Conservation (phyloP, 2,113 vertebrate species). For the Regulus satrapa region DNA sequence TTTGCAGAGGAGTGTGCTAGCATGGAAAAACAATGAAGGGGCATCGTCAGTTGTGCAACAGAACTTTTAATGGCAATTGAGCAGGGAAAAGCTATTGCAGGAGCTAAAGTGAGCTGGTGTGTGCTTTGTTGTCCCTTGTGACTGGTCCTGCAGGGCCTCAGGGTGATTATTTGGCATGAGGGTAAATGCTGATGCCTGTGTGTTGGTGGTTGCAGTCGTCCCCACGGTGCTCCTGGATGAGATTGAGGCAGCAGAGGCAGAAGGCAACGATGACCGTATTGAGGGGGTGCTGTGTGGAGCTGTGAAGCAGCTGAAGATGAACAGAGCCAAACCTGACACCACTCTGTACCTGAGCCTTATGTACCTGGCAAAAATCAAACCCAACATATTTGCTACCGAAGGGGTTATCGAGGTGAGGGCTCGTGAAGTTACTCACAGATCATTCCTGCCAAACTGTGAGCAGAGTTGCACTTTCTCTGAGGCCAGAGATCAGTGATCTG, state of each 20-base stretch:
- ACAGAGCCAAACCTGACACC: slow-evolving; percentile 91
- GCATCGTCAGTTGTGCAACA: not conserved
- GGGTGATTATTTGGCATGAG: not conserved
- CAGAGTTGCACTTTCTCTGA: not conserved
- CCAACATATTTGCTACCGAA: slow-evolving; percentile 97
- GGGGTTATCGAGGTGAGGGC: slow-evolving; percentile 91
- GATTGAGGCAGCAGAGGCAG: slow-evolving; percentile 89
- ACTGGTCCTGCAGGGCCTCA: not conserved
- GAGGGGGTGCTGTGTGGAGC: slow-evolving; percentile 94
- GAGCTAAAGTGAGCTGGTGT: not conserved
- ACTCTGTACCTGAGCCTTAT: slow-evolving; percentile 93
- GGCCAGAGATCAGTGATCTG: not conserved
- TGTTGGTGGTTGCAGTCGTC: slow-evolving; percentile 71
- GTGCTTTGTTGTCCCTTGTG: not conserved
- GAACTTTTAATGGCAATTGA: not conserved
- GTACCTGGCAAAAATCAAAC: slow-evolving; percentile 98
- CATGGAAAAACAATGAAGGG: not conserved
- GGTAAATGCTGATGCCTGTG: not conserved
- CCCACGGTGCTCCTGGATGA: slow-evolving; percentile 89
- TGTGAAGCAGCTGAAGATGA: slow-evolving; percentile 91
- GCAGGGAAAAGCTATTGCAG: not conserved
- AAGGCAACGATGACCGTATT: slow-evolving; percentile 92
- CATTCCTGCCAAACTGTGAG: not conserved
- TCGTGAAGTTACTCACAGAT: rapidly evolving
- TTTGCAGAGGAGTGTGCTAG: not conserved